phyloP scores from a whole-genome alignment of 1,140 invertebrate species.

The Dreissena rostriformis region DNA sequence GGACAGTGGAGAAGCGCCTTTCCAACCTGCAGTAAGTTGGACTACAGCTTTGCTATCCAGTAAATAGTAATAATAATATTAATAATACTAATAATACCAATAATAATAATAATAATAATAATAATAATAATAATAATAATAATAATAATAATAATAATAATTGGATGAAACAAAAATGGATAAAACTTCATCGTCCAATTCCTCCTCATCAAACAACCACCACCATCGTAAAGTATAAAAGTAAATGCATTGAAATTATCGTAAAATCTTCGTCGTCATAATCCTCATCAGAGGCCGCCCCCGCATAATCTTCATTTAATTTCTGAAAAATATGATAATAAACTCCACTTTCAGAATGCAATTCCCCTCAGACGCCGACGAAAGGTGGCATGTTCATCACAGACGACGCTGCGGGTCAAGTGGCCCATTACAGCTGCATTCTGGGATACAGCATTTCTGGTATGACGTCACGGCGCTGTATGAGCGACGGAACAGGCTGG shows the following conservation, averaged over 20 bases:
- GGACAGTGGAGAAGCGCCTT: conserved; percentile 16
- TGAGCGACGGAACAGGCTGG: conserved; percentile 34
- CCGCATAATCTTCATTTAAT: too few species aligned
- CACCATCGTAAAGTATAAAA: too few species aligned
- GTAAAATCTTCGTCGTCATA: too few species aligned
- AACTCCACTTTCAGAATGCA: conserved; percentile 24
- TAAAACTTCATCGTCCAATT: too few species aligned
- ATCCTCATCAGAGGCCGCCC: too few species aligned
- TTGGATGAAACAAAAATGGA: too few species aligned
- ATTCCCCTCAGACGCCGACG: conserved; percentile 6
- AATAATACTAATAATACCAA: not conserved
- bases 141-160: not conserved
- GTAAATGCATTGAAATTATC: too few species aligned
- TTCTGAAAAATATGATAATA: too few species aligned
- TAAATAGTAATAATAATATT: too few species aligned
- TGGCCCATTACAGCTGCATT: conserved; percentile 24
- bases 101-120: not conserved
- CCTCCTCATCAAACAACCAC: too few species aligned
- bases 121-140: not conserved
- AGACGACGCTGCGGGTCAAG: conserved; percentile 2
- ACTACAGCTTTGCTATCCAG: not conserved
- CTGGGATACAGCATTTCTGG: conserved; percentile 32
- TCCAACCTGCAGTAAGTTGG: conserved; percentile 36
- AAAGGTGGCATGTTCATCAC: conserved; percentile 22
- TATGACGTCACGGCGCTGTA: conserved; percentile 1